These are phyloP conservation scores for Maniola hyperantus DNA, from an alignment of 2,888 invertebrate genomes.

Conservation along the genomic window DNA sequence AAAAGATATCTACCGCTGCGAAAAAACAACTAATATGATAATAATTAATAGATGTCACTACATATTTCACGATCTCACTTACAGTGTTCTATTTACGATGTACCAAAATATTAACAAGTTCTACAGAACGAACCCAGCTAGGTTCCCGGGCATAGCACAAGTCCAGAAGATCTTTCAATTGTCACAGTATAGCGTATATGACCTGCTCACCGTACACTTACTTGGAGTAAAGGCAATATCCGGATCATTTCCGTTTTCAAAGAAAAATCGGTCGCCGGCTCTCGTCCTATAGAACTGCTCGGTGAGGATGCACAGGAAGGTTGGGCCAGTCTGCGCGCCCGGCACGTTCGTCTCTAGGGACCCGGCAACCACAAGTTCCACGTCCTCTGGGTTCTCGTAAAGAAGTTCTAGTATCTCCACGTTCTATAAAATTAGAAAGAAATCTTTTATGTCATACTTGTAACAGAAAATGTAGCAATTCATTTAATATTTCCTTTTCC, in stretches of 20 bases:
- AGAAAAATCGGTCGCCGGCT: slow-evolving; percentile 94
- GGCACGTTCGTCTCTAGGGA: slow-evolving; percentile 89
- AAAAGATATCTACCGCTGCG: no score
- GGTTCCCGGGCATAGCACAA: no score
- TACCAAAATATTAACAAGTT: background rate
- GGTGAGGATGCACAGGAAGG: slow-evolving; percentile 93
- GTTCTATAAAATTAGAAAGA: slow-evolving; percentile 69
- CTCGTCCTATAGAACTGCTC: slow-evolving; percentile 94
- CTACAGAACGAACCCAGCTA: background rate
- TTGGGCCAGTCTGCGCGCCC: slow-evolving; percentile 92
- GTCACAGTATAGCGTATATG: no score
- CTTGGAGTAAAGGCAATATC: slow-evolving; percentile 85
- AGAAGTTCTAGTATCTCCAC: slow-evolving; percentile 84
- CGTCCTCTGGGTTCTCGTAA: slow-evolving; percentile 89
- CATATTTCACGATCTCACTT: no score
- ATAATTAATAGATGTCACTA: no score
- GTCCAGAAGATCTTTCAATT: background rate
- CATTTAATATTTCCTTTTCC: no score
- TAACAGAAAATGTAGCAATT: no score
- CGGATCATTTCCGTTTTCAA: slow-evolving; percentile 85
- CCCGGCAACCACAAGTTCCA: slow-evolving; percentile 93
- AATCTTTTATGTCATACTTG: background rate
- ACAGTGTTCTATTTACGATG: no score
- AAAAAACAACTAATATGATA: no score
- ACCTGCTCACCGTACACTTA: slow-evolving; percentile 48